Conservation (phyloP, 2,888 invertebrate genomes). For the Ormia ochracea region DNA sequence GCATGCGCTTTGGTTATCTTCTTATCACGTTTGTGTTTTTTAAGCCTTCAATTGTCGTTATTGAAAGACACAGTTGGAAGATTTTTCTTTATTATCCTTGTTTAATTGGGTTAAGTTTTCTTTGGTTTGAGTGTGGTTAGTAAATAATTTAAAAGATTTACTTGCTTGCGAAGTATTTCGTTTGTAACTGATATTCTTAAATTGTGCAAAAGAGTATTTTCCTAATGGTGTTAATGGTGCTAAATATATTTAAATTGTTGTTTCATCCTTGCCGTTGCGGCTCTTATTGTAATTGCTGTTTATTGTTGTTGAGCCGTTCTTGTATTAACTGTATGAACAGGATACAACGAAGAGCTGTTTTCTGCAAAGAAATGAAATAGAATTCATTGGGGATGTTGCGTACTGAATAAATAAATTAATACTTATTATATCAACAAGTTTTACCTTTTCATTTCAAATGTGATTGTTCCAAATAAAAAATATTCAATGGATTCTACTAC, state of each 20-base stretch:
- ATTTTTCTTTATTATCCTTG: not conserved
- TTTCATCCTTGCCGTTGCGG: not conserved
- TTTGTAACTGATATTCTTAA: slow-evolving; percentile 10
- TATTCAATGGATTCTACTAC: too few relatives aligned
- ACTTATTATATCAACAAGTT: slow-evolving; percentile 15
- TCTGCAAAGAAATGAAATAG: slow-evolving; percentile 27
- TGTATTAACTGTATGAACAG: not conserved
- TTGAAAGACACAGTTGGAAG: not conserved
- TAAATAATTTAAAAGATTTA: not conserved
- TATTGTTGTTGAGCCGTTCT: not conserved
- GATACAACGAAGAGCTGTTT: not conserved
- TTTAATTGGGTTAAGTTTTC: not conserved
- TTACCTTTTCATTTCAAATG: too few relatives aligned
- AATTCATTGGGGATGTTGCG: not conserved
- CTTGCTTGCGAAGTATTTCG: slow-evolving; percentile 1
- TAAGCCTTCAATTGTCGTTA: slow-evolving; percentile 5
- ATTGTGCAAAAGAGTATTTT: not conserved
- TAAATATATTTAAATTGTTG: not conserved
- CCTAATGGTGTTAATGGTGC: not conserved
- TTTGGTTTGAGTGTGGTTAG: not conserved
- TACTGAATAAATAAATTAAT: slow-evolving; percentile 11
- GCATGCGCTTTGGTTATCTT: not conserved
- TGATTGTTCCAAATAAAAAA: too few relatives aligned
- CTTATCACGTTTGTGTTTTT: not conserved
- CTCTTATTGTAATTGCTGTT: not conserved